A percentile compares a stretch with the other conserved stretches of the same genome.
phyloP scores from a whole-genome alignment of 2,113 vertebrate species.

The Leuciscus idus region DNA sequence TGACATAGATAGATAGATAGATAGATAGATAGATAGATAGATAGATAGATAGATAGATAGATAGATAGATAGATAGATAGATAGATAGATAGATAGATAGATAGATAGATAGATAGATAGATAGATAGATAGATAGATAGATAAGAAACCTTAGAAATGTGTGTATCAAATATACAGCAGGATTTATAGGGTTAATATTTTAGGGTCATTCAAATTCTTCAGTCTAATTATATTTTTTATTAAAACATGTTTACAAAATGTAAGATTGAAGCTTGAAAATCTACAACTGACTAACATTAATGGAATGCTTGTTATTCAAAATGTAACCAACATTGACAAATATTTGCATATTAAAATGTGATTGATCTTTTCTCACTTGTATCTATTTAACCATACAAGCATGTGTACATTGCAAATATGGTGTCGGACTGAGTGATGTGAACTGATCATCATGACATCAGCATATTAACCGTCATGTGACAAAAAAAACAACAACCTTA shows the following conservation, averaged over 20 bases:
- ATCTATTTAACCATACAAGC: neutral
- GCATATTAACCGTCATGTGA: neutral
- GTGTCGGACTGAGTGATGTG: neutral
- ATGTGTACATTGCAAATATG: neutral
- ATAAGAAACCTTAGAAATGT: no score
- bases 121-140: no score
- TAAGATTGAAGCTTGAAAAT: neutral
- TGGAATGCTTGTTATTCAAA: neutral
- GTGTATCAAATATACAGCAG: no score
- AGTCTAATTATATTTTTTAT: neutral
- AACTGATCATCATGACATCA: neutral
- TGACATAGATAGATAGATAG: fast-evolving
- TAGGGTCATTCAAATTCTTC: neutral
- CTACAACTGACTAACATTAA: neutral
- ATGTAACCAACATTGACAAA: neutral
- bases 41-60: no score
- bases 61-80: no score
- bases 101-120: no score
- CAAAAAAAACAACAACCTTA: neutral
- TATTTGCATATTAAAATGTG: neutral
- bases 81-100: no score
- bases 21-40: no score
- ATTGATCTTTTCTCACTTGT: neutral
- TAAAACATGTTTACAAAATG: neutral
- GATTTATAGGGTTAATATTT: neutral